Percentiles rank a stretch among this genome's conserved stretches.
These are phyloP conservation scores for Pangasius krempfi DNA, from an alignment of 2,797 vertebrate genomes.

Conservation along the genomic window DNA sequence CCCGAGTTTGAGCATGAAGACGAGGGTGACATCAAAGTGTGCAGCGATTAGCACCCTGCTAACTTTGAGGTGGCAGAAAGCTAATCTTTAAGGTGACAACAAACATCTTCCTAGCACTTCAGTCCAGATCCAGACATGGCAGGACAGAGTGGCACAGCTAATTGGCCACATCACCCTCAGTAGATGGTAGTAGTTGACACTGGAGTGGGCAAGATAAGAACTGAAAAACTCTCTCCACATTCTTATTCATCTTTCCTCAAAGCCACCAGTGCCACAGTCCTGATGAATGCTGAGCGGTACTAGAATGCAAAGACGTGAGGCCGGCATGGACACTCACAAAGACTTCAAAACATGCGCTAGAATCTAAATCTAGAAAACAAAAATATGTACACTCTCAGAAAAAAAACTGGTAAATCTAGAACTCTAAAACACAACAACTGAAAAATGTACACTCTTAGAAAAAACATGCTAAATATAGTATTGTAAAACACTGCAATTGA, in stretches of 20 bases:
- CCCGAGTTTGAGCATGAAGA: conserved; percentile 60
- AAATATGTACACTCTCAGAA: too few relatives aligned
- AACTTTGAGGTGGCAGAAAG: conserved; percentile 52
- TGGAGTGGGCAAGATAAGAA: conserved; percentile 7
- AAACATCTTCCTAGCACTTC: conserved; percentile 59
- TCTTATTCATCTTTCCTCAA: conserved; percentile 32
- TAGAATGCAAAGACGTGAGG: background rate
- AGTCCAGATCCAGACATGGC: conserved; percentile 56
- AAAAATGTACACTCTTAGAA: background rate
- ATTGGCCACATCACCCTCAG: conserved; percentile 56
- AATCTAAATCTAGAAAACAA: too few relatives aligned
- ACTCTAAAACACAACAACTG: background rate
- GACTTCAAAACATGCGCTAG: background rate
- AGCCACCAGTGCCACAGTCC: background rate
- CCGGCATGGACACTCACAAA: background rate
- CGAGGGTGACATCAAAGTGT: conserved; percentile 63
- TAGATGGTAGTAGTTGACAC: background rate
- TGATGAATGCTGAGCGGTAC: background rate
- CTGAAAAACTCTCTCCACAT: conserved; percentile 7
- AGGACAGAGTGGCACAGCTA: conserved; percentile 48
- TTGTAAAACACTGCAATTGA: background rate
- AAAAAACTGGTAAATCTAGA: background rate
- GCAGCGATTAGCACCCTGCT: conserved; percentile 57
- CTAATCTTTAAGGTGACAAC: conserved; percentile 68
- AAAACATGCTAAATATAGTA: background rate